These are phyloP conservation scores for Malaclemys terrapin DNA, from an alignment of 2,113 vertebrate genomes.

Conservation along the genomic window DNA sequence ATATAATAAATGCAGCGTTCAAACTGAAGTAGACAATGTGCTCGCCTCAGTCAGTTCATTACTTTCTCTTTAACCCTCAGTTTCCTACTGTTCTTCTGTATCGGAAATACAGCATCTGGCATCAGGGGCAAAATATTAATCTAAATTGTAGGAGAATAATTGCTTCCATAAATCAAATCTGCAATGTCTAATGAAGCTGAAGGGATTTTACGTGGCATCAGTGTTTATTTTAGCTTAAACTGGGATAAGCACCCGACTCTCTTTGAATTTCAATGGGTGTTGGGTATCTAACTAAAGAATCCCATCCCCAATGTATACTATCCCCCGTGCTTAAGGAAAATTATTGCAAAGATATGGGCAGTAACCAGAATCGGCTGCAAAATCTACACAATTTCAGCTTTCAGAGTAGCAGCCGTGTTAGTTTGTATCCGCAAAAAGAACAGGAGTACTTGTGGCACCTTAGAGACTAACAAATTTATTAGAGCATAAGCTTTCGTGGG, in stretches of 20 bases:
- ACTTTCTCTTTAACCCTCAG: neutral
- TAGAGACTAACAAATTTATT: too few relatives aligned
- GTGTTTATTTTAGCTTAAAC: neutral
- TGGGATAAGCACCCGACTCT: neutral
- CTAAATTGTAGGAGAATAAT: neutral
- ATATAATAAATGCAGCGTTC: neutral
- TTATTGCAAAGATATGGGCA: neutral
- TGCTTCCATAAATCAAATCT: neutral
- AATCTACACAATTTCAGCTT: neutral
- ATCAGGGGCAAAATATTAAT: neutral
- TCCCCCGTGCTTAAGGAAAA: neutral
- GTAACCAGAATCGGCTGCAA: neutral
- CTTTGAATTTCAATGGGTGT: neutral
- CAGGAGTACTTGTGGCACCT: too few relatives aligned
- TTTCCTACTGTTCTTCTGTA: neutral
- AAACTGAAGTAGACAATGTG: neutral
- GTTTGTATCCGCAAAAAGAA: too few relatives aligned
- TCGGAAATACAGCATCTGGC: rapidly evolving
- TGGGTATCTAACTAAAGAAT: neutral
- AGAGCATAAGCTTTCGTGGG: too few relatives aligned
- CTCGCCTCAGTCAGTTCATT: slow-evolving; percentile 26
- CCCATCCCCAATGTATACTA: neutral
- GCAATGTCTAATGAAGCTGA: neutral
- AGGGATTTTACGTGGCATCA: neutral
- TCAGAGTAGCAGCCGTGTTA: too few relatives aligned